These are phyloP conservation scores for Aldabrachelys gigantea DNA, from an alignment of 2,113 vertebrate species.

Conservation along the genomic window DNA sequence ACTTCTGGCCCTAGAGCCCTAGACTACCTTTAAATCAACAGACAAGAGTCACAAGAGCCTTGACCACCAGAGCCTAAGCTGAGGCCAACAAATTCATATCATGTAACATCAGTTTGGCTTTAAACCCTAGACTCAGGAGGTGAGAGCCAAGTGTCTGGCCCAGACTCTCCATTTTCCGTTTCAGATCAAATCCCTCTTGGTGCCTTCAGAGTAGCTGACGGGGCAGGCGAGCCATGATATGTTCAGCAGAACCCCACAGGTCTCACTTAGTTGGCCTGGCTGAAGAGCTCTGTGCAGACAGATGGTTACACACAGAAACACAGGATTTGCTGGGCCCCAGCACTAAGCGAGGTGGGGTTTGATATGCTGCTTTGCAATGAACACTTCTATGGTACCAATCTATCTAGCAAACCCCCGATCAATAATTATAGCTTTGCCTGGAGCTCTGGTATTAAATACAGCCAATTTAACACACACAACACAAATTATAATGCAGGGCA, in stretches of 20 bases:
- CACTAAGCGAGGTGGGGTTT: accelerated
- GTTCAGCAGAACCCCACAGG: not conserved
- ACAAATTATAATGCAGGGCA: accelerated
- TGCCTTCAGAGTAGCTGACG: not conserved
- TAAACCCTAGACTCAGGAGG: not conserved
- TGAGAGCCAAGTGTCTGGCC: not conserved
- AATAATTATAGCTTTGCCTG: accelerated
- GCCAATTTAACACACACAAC: not conserved
- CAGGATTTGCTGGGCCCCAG: accelerated
- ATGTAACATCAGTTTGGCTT: not conserved
- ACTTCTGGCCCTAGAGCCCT: not conserved
- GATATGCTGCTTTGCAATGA: not conserved
- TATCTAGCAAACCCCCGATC: not conserved
- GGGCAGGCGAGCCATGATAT: not conserved
- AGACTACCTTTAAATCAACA: not conserved
- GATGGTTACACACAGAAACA: accelerated
- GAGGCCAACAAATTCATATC: not conserved
- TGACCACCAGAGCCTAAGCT: accelerated
- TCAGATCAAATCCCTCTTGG: not conserved
- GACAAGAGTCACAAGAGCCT: not conserved
- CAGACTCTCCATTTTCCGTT: not conserved
- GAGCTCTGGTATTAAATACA: not conserved
- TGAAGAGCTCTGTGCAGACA: not conserved
- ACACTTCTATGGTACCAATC: not conserved
- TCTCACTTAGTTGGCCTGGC: not conserved